Conservation (phyloP, 2,888 invertebrate species). For the Hyposoter didymator region DNA sequence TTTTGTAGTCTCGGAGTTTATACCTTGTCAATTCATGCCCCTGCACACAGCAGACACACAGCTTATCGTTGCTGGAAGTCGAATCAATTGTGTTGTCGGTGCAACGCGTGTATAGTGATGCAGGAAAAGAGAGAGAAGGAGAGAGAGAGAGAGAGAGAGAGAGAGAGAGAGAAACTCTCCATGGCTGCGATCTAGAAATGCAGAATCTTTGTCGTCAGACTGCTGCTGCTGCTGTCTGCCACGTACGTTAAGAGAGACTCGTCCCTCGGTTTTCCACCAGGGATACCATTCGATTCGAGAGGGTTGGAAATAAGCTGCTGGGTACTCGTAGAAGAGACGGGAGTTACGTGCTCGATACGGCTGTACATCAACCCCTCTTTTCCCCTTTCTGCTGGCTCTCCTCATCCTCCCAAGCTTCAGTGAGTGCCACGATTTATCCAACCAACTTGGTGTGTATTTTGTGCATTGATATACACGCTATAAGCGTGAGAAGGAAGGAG, state of each 20-base stretch:
- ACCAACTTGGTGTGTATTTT: slow-evolving; percentile 43
- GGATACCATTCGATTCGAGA: slow-evolving; percentile 63
- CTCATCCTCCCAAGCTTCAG: slow-evolving; percentile 4
- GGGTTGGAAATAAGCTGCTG: slow-evolving; percentile 63
- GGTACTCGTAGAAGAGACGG: slow-evolving; percentile 10
- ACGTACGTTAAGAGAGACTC: slow-evolving; percentile 42
- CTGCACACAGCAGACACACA: background rate
- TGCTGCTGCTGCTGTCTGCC: slow-evolving; percentile 61
- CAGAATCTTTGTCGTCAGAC: slow-evolving; percentile 63
- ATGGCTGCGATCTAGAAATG: slow-evolving; percentile 54
- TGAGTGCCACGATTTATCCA: slow-evolving; percentile 61
- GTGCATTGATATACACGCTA: slow-evolving; percentile 1
- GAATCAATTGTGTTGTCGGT: slow-evolving; percentile 37
- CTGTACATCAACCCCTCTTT: slow-evolving; percentile 50
- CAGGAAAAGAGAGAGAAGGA: background rate
- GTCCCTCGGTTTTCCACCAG: background rate
- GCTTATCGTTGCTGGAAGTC: slow-evolving; percentile 1
- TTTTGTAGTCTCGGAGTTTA: background rate
- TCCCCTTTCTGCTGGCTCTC: slow-evolving; percentile 6
- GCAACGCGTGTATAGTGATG: slow-evolving; percentile 6
- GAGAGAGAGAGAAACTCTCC: background rate
- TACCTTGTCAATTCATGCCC: slow-evolving; percentile 24
- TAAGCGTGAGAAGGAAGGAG: background rate
- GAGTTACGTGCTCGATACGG: slow-evolving; percentile 66
- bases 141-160: background rate